A percentile compares a stretch with the other conserved stretches of the same genome.
Conservation (phyloP, 2,888 invertebrate species). For the Monoplex corrugatus region DNA sequence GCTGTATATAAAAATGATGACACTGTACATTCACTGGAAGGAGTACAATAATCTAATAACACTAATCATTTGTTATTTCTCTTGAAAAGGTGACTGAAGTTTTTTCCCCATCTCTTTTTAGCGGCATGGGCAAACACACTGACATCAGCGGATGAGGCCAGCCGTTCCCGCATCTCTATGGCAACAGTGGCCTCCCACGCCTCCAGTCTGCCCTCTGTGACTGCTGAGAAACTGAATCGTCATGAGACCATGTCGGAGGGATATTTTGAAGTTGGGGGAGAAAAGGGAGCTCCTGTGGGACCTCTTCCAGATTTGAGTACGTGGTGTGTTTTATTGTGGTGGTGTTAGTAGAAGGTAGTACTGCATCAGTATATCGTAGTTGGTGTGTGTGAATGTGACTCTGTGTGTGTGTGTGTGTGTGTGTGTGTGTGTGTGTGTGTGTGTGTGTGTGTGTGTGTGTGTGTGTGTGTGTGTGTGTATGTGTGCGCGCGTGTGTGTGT, state of each 20-base stretch:
- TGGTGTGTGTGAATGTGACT: neutral
- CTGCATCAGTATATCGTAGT: no score
- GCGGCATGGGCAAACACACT: conserved; percentile 53
- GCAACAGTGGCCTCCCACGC: conserved; percentile 27
- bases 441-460: neutral
- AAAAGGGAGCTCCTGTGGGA: neutral
- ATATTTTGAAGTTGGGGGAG: conserved; percentile 47
- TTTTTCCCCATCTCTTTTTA: neutral
- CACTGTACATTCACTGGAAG: no score
- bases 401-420: neutral
- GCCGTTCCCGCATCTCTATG: conserved; percentile 46
- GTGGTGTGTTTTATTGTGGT: neutral
- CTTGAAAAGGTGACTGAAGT: neutral
- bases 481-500: neutral
- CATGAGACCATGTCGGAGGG: conserved; percentile 48
- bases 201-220: conserved; percentile 28
- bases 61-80: neutral
- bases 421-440: neutral
- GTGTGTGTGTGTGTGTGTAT: neutral
- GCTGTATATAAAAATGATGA: conserved; percentile 2
- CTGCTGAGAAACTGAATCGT: conserved; percentile 51
- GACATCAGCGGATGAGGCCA: conserved; percentile 50
- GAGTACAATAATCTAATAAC: no score
- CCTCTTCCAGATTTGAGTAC: conserved; percentile 37
- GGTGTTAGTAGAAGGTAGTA: neutral